These are phyloP conservation scores for Gymnothorax reevesii DNA, from an alignment of 2,797 vertebrate genomes.

Conservation along the genomic window DNA sequence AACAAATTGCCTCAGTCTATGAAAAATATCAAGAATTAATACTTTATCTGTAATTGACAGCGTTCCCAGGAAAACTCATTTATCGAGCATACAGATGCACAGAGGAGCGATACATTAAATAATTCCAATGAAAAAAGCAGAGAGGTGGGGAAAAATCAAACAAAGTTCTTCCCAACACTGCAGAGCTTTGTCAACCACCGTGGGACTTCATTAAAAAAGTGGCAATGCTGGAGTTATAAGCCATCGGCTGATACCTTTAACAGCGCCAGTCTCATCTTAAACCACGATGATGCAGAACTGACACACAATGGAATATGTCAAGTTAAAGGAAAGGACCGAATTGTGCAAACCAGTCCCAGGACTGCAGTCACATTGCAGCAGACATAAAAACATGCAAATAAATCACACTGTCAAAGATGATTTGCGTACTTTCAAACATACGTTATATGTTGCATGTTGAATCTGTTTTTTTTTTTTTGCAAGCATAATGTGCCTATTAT, in stretches of 20 bases:
- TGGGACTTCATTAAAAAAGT: slow-evolving; percentile 15
- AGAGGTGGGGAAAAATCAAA: neutral
- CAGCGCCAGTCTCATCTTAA: neutral
- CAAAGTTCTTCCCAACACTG: neutral
- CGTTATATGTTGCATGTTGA: neutral
- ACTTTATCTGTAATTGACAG: slow-evolving; percentile 20
- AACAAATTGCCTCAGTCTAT: slow-evolving; percentile 13
- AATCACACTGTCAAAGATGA: neutral
- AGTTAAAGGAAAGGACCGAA: neutral
- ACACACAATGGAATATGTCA: neutral
- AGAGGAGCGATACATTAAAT: neutral
- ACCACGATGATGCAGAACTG: neutral
- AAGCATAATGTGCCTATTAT: slow-evolving; percentile 15
- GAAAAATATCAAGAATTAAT: slow-evolving; percentile 16
- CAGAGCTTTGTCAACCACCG: neutral
- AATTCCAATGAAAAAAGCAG: neutral
- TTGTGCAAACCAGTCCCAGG: neutral
- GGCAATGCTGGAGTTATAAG: neutral
- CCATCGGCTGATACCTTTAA: neutral
- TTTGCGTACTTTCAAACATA: neutral
- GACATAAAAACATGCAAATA: neutral
- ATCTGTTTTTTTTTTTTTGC: slow-evolving; percentile 44
- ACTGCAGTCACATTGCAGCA: neutral
- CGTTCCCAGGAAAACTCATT: slow-evolving; percentile 15
- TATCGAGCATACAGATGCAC: neutral